phyloP scores from a whole-genome alignment of 2,797 vertebrate species.

The Rhyacichthys aspro region DNA sequence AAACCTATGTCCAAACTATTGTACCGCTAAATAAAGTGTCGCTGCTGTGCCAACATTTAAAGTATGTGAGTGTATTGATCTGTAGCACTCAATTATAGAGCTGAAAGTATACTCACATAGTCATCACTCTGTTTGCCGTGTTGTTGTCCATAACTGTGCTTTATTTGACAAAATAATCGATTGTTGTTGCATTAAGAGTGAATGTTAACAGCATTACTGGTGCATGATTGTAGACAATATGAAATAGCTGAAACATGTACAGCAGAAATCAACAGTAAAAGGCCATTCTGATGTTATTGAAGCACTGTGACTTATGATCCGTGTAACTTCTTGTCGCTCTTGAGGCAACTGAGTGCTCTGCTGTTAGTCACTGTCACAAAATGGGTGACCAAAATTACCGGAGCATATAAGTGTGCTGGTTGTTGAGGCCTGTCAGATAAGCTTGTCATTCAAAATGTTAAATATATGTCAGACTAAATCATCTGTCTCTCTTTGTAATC shows the following conservation, averaged over 20 bases:
- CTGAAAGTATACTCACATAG: conserved; percentile 39
- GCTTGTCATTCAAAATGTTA: conserved; percentile 37
- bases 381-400: conserved; percentile 40
- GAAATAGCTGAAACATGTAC: conserved; percentile 36
- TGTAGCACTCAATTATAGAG: conserved; percentile 29
- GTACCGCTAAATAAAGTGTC: conserved; percentile 46
- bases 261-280: conserved; percentile 33
- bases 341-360: conserved; percentile 37
- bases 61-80: conserved; percentile 43
- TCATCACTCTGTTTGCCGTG: conserved; percentile 36
- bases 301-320: conserved; percentile 30
- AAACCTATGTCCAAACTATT: conserved; percentile 43
- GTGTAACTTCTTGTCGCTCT: conserved; percentile 39
- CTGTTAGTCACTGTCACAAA: conserved; percentile 54
- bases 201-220: conserved; percentile 48
- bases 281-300: conserved; percentile 32
- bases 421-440: conserved; percentile 11
- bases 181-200: conserved; percentile 36
- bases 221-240: conserved; percentile 60
- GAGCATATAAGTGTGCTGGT: conserved; percentile 27
- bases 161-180: conserved; percentile 37
- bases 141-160: conserved; percentile 45
- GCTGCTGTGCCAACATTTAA: conserved; percentile 29
- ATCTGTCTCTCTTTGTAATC: conserved; percentile 63
- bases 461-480: conserved; percentile 40